Percentiles rank a stretch among this genome's conserved stretches.
These are phyloP conservation scores for Nyctereutes procyonoides DNA, from an alignment of 2,113 vertebrate species.

Conservation along the genomic window DNA sequence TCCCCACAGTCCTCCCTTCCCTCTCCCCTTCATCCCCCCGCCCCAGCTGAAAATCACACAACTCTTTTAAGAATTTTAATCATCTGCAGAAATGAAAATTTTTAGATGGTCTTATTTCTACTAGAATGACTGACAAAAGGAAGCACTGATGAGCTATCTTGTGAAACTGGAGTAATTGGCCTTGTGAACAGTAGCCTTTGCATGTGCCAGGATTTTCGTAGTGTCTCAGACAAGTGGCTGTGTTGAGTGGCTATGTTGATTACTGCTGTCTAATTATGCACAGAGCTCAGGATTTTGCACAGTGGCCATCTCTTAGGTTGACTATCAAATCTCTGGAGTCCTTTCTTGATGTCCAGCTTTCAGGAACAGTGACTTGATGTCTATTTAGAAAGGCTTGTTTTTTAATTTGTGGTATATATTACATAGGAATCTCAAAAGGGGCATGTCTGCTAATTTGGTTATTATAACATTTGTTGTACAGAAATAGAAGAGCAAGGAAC, in stretches of 20 bases:
- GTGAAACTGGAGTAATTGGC: slow-evolving; percentile 61
- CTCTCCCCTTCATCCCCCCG: not conserved
- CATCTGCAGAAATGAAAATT: slow-evolving; percentile 80
- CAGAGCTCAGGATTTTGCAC: slow-evolving; percentile 28
- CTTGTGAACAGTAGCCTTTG: slow-evolving; percentile 66
- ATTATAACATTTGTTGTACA: slow-evolving; percentile 27
- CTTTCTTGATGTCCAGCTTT: slow-evolving; percentile 47
- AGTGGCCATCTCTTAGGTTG: slow-evolving; percentile 54
- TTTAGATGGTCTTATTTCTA: slow-evolving; percentile 68
- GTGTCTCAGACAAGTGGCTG: slow-evolving; percentile 40
- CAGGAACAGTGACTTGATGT: slow-evolving; percentile 44
- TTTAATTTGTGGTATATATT: slow-evolving; percentile 41
- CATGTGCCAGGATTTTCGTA: slow-evolving; percentile 67
- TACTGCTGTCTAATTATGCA: slow-evolving; percentile 62
- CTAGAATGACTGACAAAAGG: slow-evolving; percentile 64
- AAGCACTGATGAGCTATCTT: slow-evolving; percentile 74
- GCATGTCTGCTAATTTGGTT: slow-evolving; percentile 4
- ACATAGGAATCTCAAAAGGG: slow-evolving; percentile 39
- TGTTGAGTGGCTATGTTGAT: slow-evolving; percentile 54
- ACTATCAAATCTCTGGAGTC: slow-evolving; percentile 31
- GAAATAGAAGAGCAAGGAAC: slow-evolving; percentile 24
- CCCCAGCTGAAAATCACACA: slow-evolving; percentile 71
- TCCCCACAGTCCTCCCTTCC: slow-evolving; percentile 35
- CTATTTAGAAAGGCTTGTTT: slow-evolving; percentile 45
- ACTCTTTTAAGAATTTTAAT: slow-evolving; percentile 77